Conservation (phyloP, 2,888 invertebrate species). For the Serripes groenlandicus region DNA sequence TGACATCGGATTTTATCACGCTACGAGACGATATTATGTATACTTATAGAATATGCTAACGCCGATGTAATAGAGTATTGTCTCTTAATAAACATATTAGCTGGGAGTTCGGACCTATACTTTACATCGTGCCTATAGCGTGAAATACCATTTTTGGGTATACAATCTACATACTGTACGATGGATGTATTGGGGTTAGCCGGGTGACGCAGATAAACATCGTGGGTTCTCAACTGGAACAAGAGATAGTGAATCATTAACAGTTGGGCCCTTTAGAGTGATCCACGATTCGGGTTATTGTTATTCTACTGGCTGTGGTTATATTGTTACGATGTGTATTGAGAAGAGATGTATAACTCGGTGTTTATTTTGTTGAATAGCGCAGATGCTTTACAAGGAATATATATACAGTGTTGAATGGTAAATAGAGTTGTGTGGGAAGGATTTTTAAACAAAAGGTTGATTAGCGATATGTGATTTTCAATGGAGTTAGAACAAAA, state of each 20-base stretch:
- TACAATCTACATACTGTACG: not conserved
- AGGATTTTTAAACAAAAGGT: conserved; percentile 14
- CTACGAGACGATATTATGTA: conserved; percentile 11
- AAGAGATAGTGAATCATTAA: conserved; percentile 17
- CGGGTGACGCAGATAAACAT: conserved; percentile 18
- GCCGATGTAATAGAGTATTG: conserved; percentile 7
- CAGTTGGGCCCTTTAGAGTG: not conserved
- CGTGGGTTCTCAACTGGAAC: conserved; percentile 15
- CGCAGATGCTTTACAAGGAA: conserved; percentile 10
- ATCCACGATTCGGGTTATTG: conserved; percentile 1
- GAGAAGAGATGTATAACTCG: not conserved
- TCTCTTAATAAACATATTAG: not conserved
- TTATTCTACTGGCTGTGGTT: conserved; percentile 6
- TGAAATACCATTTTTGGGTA: not conserved
- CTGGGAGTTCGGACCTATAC: not conserved
- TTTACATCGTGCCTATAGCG: conserved; percentile 9
- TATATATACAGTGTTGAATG: conserved; percentile 14
- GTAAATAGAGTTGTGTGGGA: not conserved
- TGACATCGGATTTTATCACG: not conserved
- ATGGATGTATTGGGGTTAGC: not conserved
- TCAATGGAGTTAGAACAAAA: conserved; percentile 15
- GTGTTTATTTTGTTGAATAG: not conserved
- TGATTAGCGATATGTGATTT: conserved; percentile 19
- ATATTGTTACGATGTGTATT: conserved; percentile 13
- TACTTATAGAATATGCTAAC: conserved; percentile 5